Base-by-base conservation (phyloP, 1,140 invertebrate species). In the Oppia nitens region DNA sequence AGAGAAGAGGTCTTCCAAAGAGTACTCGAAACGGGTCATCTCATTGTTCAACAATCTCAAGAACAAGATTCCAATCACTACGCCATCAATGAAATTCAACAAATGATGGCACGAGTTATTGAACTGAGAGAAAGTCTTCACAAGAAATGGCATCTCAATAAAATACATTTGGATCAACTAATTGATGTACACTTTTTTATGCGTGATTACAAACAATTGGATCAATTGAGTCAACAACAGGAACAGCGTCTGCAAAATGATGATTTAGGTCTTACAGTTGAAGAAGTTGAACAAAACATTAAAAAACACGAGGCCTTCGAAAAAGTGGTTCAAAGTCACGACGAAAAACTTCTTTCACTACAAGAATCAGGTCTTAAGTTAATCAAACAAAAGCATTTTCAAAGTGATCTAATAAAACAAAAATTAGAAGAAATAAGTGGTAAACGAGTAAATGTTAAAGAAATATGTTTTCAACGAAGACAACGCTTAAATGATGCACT, bases 121-220 rank as follows among this genome's bases (percentile, higher is more conserved):
- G 80, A 85, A 55, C 85, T 89, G 67, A 76, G 86, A 1, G 81
- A 83, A 50, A 80, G 80, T 55, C 73, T 94, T 21, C 83, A 87
- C 64, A 78, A 79, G 0, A 83, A 85, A 0, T 96, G 91, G 88
- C 85, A 88, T 57, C 78, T 83, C 25, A 85, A 90, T 66, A 88
- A 91, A 69, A 80, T 92, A 2, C 83, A 88, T 65, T 73, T 98
- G 24, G 88, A 95, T 70, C 92, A 98, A 70, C 75, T 95, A 49
- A 90, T 93, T 61, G 91, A 97, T 70, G 74, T 93, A 55, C 90
- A 96, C 68, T 86, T 89, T 68, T 97, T 98, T 79, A 73, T 95
- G 49, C 77, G 92, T 28, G 94, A 98, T 74, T 88, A 88, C 14
- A 91, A 93, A 68, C 86, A 93, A 70, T 78, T 97, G 24, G 85